phyloP scores from a whole-genome alignment of 2,797 vertebrate species.

The Pangasius mekongensis region DNA sequence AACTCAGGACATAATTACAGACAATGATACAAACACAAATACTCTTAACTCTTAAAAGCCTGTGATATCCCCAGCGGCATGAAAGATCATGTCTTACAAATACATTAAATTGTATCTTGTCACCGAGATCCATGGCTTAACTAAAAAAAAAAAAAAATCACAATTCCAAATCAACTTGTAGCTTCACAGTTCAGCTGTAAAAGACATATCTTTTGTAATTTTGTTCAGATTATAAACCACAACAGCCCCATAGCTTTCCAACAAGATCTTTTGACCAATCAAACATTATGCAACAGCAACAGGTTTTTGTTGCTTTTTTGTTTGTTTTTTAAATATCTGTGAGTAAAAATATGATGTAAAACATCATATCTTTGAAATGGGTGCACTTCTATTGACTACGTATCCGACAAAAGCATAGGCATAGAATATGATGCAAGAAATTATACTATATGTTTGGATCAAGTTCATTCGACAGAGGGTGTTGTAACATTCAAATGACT shows the following conservation, averaged over 20 bases:
- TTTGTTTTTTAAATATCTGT: neutral
- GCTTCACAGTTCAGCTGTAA: neutral
- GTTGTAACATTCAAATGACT: neutral
- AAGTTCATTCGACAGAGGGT: too few species aligned
- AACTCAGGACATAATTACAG: neutral
- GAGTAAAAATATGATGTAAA: neutral
- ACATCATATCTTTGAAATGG: neutral
- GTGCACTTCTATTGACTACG: neutral
- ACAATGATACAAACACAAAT: neutral
- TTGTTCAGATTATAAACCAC: neutral
- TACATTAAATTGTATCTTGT: neutral
- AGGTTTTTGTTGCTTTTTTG: neutral
- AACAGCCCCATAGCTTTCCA: neutral
- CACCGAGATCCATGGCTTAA: neutral
- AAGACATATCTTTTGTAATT: neutral
- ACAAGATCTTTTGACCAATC: neutral
- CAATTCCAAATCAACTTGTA: neutral
- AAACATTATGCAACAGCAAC: neutral
- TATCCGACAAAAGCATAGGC: neutral
- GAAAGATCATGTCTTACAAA: neutral
- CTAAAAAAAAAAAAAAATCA: neutral
- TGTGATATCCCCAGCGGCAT: neutral
- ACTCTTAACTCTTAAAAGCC: neutral
- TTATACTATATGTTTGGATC: neutral
- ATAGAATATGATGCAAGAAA: neutral